A percentile compares a stretch with the other conserved stretches of the same genome.
Evolutionary conservation across 2,113 vertebrate genomes (phyloP).

Genomic region (Todiramphus saurophagus): DNA sequence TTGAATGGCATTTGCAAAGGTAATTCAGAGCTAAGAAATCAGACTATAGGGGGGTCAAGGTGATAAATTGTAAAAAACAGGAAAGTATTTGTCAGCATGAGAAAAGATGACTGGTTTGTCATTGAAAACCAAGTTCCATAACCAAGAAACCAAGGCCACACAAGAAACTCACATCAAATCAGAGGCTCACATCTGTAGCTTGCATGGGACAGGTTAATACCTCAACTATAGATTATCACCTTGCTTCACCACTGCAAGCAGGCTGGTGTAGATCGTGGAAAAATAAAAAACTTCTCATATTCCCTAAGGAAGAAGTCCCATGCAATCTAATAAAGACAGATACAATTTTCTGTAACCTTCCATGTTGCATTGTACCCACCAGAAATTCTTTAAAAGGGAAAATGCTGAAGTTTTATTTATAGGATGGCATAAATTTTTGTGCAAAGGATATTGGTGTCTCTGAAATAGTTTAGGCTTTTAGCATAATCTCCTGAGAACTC

Average conservation of each 20-base stretch:
- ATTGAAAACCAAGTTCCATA: no score
- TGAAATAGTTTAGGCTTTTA: not conserved
- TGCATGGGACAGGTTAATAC: not conserved
- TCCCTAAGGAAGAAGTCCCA: not conserved
- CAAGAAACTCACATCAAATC: not conserved
- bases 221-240: not conserved
- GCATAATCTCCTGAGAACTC: not conserved
- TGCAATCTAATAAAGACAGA: not conserved
- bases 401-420: not conserved
- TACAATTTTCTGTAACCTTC: not conserved
- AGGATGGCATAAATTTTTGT: not conserved
- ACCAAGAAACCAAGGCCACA: not conserved
- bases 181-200: not conserved
- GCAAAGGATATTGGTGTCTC: not conserved
- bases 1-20: not conserved
- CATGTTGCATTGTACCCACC: not conserved
- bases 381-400: not conserved
- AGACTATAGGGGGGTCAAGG: not conserved
- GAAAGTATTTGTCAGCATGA: not conserved
- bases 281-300: not conserved
- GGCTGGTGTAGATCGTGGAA: not conserved
- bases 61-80: not conserved
- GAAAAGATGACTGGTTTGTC: not conserved
- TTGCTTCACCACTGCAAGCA: not conserved
- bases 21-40: not conserved